Evolutionary conservation across 2,113 vertebrate genomes (phyloP).

Genomic region (Dendropsophus ebraccatus): DNA sequence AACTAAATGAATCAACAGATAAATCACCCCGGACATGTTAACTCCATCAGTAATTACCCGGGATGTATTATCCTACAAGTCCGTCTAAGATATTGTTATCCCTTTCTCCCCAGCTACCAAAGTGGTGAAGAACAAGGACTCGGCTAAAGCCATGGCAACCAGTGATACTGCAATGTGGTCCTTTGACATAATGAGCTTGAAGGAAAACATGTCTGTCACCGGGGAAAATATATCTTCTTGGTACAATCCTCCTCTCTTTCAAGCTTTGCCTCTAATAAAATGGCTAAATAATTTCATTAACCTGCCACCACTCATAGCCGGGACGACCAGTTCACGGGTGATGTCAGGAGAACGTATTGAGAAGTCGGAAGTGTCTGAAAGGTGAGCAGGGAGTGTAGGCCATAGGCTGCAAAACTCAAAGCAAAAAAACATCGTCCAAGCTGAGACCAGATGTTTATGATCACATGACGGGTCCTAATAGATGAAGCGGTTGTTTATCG

Average conservation of each 20-base stretch:
- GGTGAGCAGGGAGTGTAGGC: neutral
- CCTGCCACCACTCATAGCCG: conserved; percentile 5
- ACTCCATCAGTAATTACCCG: conserved; percentile 38
- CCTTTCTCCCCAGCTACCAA: neutral
- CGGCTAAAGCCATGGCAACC: conserved; percentile 21
- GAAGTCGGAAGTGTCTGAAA: neutral
- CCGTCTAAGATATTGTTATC: conserved; percentile 8
- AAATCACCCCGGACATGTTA: conserved; percentile 48
- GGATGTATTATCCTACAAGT: neutral
- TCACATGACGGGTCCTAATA: no score
- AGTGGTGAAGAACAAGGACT: neutral
- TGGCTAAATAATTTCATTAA: conserved; percentile 19
- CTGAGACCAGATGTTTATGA: no score
- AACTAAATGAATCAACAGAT: conserved; percentile 61
- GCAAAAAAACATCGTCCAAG: no score
- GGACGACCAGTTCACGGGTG: neutral
- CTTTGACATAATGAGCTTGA: conserved; percentile 10
- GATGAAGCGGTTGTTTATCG: no score
- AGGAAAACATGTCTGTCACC: conserved; percentile 12
- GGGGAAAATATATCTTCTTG: neutral
- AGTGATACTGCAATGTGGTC: conserved; percentile 4
- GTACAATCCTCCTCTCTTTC: neutral
- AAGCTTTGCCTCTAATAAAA: conserved; percentile 13
- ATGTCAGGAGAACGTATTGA: neutral
- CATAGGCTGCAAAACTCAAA: neutral